A percentile compares a stretch with the other conserved stretches of the same genome.
These are phyloP conservation scores for Catonia carolina DNA, from an alignment of 2,888 invertebrate species.

Conservation along the genomic window DNA sequence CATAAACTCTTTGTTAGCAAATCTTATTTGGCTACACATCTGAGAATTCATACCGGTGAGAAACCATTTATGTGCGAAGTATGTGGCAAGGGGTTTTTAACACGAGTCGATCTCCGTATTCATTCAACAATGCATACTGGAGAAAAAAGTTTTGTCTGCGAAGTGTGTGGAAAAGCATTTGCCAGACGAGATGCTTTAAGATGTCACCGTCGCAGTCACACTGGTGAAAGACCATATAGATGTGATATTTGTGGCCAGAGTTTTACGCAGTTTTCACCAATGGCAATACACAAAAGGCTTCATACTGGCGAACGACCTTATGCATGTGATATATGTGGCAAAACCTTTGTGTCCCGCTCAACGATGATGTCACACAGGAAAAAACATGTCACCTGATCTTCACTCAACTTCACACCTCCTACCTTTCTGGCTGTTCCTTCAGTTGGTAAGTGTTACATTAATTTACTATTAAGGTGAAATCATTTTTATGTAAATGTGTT, in stretches of 20 bases:
- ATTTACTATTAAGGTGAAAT: no score
- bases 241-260: conserved; percentile 56
- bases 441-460: conserved; percentile 64
- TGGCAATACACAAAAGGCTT: conserved; percentile 55
- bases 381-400: conserved; percentile 42
- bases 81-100: conserved; percentile 54
- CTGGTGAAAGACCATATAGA: conserved; percentile 41
- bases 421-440: conserved; percentile 87
- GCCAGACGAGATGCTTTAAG: conserved; percentile 53
- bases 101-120: conserved; percentile 52
- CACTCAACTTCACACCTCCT: conserved; percentile 86
- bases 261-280: conserved; percentile 57
- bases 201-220: conserved; percentile 53
- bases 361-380: conserved; percentile 54
- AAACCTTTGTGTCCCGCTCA: conserved; percentile 52
- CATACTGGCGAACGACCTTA: conserved; percentile 58
- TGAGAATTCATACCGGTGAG: conserved; percentile 53
- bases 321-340: conserved; percentile 51
- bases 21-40: conserved; percentile 53
- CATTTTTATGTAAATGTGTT: no score
- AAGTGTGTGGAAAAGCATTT: conserved; percentile 55
- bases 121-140: conserved; percentile 57
- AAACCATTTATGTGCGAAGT: conserved; percentile 55
- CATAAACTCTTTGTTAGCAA: conserved; percentile 56
- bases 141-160: conserved; percentile 55